Conservation (phyloP, 2,797 vertebrate species). For the Anguilla pacifica region DNA sequence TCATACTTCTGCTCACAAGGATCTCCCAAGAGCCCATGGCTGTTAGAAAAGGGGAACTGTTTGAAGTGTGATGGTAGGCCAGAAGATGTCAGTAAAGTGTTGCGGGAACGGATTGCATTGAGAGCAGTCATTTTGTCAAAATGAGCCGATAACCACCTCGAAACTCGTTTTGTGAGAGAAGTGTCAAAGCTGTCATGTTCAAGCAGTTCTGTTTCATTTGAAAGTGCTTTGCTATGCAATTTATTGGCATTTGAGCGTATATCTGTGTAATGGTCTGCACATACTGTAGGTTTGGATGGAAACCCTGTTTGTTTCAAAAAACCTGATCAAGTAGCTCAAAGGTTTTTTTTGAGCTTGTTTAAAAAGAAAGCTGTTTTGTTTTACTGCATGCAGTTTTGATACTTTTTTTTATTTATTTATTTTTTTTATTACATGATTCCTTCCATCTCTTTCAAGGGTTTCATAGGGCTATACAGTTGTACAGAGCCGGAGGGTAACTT, state of each 20-base stretch:
- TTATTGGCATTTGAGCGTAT: not conserved
- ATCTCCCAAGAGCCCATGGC: not conserved
- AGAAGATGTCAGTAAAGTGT: slow-evolving; percentile 33
- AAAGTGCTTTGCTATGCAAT: not conserved
- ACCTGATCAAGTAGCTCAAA: not conserved
- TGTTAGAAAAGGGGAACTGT: not conserved
- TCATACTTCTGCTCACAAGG: not conserved
- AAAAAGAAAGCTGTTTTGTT: not conserved
- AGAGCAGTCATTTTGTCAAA: not conserved
- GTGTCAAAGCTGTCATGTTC: not conserved
- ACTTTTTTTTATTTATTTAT: not conserved
- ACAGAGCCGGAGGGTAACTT: not conserved
- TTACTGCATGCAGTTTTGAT: not conserved
- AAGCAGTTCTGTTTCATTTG: not conserved
- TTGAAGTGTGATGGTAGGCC: not conserved
- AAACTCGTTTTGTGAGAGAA: not conserved
- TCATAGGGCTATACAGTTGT: not conserved
- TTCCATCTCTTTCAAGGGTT: not conserved
- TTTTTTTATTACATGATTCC: not conserved
- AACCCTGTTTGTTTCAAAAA: not conserved
- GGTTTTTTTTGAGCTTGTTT: not conserved
- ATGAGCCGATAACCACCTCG: not conserved
- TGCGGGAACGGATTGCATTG: not conserved
- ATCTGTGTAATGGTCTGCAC: not conserved
- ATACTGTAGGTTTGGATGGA: not conserved